Evolutionary conservation across 2,888 invertebrate species (phyloP), one percentile per base, ranked within the genome.

Genomic region (Anticlea derivata): DNA sequence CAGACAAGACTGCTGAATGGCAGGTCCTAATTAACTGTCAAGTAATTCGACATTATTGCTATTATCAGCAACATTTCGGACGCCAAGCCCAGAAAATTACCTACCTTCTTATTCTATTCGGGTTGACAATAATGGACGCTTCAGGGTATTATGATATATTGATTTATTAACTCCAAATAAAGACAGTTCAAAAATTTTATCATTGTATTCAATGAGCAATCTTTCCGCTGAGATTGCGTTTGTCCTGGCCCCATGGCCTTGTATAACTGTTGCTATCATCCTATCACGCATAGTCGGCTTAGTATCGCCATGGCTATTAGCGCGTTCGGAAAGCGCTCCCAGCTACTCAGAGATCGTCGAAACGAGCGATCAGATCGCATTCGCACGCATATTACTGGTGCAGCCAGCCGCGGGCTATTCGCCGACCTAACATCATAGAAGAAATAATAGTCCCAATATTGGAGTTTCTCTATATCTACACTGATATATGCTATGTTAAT

Each of bases 301-400:
- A 58, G 67, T 63, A 65, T 62, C 61, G 68, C 66, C 61, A 73
- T 61, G 75, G 72, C 66, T 69, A 73, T 77, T 77, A 76, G 71
- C 66, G 65, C 58, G 70, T 75, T 70, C 70, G 68, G 70, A 67
- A 20, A 69, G 64, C 63, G 70, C 74, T 74, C 49, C 70, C 65
- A 74, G 73, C 70, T 55, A 63, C 65, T 60, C 59, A 39, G 56
- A 63, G 65, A 71, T 67, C 66, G 61, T 61, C 71, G 66, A 66
- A 70, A 73, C 61, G 63, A 63, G 59, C 81, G 83, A 86, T 86
- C 78, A 78, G 72, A 86, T 84, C 83, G 78, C 77, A 82, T 88
- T 88, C 89, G 88, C 88, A 90, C 90, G 89, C 88, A 87, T 85
- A 87, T 89, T 88, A 88, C 80, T 70, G 51, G 73, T 68, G 73